Conservation (phyloP, 2,888 invertebrate genomes). For the Nomada lathburiana region DNA sequence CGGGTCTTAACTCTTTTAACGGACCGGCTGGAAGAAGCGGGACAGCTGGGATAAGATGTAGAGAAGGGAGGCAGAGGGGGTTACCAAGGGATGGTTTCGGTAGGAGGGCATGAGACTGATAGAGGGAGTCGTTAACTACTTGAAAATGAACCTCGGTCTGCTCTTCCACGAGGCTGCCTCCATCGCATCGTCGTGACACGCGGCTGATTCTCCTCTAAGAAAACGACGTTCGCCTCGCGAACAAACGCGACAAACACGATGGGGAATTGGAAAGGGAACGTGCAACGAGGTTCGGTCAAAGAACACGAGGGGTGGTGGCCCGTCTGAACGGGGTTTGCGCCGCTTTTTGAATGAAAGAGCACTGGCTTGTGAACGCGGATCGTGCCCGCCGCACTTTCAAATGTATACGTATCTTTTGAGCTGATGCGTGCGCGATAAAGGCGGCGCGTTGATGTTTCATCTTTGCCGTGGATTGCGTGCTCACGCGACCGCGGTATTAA, state of each 20-base stretch:
- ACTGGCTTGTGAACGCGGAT: slow-evolving; percentile 7
- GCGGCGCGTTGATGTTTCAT: slow-evolving; percentile 1
- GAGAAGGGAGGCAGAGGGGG: neutral
- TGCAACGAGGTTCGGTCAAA: slow-evolving; percentile 26
- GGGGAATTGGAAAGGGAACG: slow-evolving; percentile 38
- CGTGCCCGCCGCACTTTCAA: slow-evolving; percentile 3
- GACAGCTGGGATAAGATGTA: neutral
- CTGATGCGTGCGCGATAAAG: slow-evolving; percentile 12
- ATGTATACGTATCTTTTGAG: neutral
- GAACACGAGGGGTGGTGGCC: slow-evolving; percentile 1
- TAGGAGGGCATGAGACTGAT: neutral
- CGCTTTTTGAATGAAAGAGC: slow-evolving; percentile 12
- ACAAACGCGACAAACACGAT: slow-evolving; percentile 7
- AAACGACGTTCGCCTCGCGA: slow-evolving; percentile 5
- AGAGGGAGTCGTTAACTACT: slow-evolving; percentile 60
- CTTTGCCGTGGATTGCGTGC: slow-evolving; percentile 4
- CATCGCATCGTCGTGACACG: slow-evolving; percentile 27
- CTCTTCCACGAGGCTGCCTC: slow-evolving; percentile 32
- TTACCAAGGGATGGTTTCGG: slow-evolving; percentile 28
- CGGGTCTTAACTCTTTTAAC: slow-evolving; percentile 21
- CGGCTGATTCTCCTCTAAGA: slow-evolving; percentile 36
- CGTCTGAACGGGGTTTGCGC: neutral
- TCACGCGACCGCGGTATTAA: slow-evolving; percentile 3
- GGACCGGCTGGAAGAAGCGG: slow-evolving; percentile 7
- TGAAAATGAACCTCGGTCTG: slow-evolving; percentile 57